Conservation (phyloP, 2,888 invertebrate species). For the Cataglyphis rosenhaueri region DNA sequence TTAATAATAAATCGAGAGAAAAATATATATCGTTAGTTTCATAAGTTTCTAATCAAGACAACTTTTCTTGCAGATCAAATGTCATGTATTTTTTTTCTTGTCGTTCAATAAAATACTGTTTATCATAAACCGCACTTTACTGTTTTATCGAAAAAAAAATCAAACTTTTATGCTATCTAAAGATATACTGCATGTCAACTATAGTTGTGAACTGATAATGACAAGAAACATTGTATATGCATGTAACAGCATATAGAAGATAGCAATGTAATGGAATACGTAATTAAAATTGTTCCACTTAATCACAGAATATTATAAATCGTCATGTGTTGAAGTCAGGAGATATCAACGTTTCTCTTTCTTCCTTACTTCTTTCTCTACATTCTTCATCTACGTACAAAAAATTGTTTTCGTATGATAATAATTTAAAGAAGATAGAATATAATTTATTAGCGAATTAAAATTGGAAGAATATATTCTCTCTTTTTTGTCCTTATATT, state of each 20-base stretch:
- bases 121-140: not conserved
- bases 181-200: not conserved
- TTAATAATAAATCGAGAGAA: not conserved
- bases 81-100: not conserved
- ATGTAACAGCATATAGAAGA: not conserved
- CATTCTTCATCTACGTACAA: too few relatives aligned
- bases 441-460: not conserved
- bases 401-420: not conserved
- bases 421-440: not conserved
- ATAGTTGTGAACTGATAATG: not conserved
- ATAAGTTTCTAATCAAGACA: not conserved
- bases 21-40: not conserved
- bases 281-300: not conserved
- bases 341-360: not conserved
- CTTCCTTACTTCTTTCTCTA: not conserved
- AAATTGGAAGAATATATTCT: not conserved
- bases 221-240: not conserved
- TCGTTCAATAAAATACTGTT: not conserved
- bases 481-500: not conserved
- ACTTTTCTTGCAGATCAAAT: not conserved
- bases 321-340: not conserved
- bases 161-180: conserved; percentile 3
- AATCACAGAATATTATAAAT: not conserved
- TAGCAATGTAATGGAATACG: not conserved
- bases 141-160: conserved; percentile 6